These are phyloP conservation scores for Daktulosphaira vitifoliae DNA, from an alignment of 1,140 invertebrate genomes.

Conservation along the genomic window DNA sequence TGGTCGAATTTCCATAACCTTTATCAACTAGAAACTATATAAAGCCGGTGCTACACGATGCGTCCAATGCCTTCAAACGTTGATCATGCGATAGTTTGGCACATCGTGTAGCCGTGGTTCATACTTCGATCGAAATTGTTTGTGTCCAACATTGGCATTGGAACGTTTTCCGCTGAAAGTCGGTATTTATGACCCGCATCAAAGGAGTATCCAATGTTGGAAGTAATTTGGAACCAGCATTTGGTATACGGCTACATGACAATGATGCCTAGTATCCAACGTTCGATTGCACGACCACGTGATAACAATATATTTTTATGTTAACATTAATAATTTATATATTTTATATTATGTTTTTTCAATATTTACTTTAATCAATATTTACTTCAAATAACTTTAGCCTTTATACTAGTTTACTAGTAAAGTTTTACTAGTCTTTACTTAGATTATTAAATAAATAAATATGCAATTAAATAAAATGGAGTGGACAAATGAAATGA, in stretches of 20 bases:
- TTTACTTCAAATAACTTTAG: no score
- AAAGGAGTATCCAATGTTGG: conserved; percentile 13
- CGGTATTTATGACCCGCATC: conserved; percentile 3
- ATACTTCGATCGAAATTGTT: conserved; percentile 4
- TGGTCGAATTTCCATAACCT: no score
- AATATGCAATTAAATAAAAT: background rate
- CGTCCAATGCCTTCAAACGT: conserved; percentile 8
- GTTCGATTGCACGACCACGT: background rate
- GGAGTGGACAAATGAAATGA: conserved; percentile 3
- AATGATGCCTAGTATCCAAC: background rate
- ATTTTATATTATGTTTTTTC: conserved; percentile 1
- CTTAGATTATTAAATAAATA: background rate
- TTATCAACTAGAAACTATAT: no score
- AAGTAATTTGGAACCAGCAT: background rate
- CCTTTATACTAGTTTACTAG: no score
- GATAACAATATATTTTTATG: background rate
- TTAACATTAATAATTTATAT: background rate
- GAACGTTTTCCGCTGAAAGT: conserved; percentile 1
- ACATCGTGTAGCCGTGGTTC: background rate
- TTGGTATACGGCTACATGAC: background rate
- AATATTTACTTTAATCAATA: no score
- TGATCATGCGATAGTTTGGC: background rate
- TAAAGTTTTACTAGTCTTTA: background rate
- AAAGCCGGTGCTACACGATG: conserved; percentile 14
- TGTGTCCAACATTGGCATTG: conserved; percentile 1